A percentile compares a stretch with the other conserved stretches of the same genome.
phyloP scores from a whole-genome alignment of 92 coral and sea anemone species.

The Meandrina meandrites region DNA sequence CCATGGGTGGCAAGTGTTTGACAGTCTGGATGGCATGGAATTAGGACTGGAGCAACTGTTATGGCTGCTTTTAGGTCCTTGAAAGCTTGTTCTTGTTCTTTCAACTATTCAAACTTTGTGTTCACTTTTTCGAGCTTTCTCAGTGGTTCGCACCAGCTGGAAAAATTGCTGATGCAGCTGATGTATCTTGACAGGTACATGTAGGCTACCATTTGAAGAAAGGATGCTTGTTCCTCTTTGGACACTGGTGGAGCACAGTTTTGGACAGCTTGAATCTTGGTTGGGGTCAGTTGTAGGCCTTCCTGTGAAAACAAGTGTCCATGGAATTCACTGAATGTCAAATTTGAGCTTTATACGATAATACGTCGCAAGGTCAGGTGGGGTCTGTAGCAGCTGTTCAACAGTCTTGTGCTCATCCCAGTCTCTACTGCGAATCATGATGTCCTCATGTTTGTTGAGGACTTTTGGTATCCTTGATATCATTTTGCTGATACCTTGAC shows the following conservation, averaged over 20 bases:
- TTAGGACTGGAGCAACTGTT: conserved; percentile 50
- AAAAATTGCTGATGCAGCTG: conserved; percentile 47
- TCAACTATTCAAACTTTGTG: conserved; percentile 44
- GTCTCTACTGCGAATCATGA: conserved; percentile 55
- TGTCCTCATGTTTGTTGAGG: conserved; percentile 66
- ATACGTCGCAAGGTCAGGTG: conserved; percentile 49
- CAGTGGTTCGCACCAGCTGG: conserved; percentile 61
- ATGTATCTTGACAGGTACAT: too few relatives aligned
- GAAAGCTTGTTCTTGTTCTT: conserved; percentile 51
- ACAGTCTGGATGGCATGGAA: conserved; percentile 46
- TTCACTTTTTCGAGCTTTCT: conserved; percentile 41
- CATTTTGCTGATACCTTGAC: conserved; percentile 55
- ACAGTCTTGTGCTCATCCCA: conserved; percentile 48
- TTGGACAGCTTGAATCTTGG: conserved; percentile 29
- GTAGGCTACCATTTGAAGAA: conserved; percentile 62
- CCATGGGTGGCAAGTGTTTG: conserved; percentile 62
- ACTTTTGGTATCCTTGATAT: conserved; percentile 58
- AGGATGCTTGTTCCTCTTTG: conserved; percentile 59
- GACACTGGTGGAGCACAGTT: conserved; percentile 49
- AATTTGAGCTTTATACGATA: conserved; percentile 59
- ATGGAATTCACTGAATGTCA: conserved; percentile 57
- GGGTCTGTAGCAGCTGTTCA: conserved; percentile 35
- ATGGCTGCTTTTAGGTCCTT: conserved; percentile 52
- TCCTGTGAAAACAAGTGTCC: conserved; percentile 59
- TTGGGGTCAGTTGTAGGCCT: conserved; percentile 42